Evolutionary conservation across 2,888 invertebrate species (phyloP).

Genomic region (Pristionchus japonicus): DNA sequence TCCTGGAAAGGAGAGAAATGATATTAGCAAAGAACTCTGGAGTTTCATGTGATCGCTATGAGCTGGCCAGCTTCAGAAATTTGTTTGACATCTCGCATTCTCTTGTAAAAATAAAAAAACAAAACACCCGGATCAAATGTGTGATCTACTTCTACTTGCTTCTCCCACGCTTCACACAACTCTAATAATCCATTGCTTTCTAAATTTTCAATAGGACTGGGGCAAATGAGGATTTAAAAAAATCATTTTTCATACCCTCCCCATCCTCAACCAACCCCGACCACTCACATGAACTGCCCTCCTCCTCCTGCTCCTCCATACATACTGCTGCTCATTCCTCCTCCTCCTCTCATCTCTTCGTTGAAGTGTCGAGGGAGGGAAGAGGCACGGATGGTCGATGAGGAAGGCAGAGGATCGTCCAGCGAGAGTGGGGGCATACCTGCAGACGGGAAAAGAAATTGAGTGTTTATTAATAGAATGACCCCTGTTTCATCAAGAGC

Average conservation of each 20-base stretch:
- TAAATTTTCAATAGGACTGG: too few species aligned
- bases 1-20: background rate
- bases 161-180: too few species aligned
- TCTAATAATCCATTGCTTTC: too few species aligned
- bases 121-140: too few species aligned
- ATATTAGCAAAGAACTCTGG: background rate
- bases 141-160: too few species aligned
- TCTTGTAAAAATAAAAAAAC: too few species aligned
- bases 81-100: too few species aligned
- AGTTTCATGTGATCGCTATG: background rate
- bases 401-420: background rate
- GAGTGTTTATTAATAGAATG: too few species aligned
- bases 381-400: conserved; percentile 15
- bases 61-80: background rate
- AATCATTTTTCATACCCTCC: too few species aligned
- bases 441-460: background rate
- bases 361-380: background rate
- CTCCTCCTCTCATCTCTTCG: background rate
- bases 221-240: too few species aligned
- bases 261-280: too few species aligned
- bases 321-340: conserved; percentile 7
- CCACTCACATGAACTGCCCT: conserved; percentile 27
- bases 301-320: conserved; percentile 21
- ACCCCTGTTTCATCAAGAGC: background rate
- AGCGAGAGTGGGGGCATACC: background rate